Evolutionary conservation across 2,888 invertebrate genomes (phyloP).

Genomic region (Temnothorax rugatulus): DNA sequence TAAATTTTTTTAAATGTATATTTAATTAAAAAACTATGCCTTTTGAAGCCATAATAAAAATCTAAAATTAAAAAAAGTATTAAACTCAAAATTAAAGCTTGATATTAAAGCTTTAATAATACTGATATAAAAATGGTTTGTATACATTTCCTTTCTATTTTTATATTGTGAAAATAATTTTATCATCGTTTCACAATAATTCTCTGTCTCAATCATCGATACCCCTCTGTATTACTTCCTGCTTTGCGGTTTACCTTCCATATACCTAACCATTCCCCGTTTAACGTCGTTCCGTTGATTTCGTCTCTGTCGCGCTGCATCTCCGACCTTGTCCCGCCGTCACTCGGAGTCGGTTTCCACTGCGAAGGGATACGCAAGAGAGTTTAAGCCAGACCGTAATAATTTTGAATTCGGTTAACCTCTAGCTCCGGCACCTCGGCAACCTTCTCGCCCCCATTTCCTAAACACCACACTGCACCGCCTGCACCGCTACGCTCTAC

Average conservation of each 20-base stretch:
- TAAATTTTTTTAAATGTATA: not conserved
- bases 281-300: conserved; percentile 33
- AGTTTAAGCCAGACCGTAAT: conserved; percentile 75
- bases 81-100: not conserved
- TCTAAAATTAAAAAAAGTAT: not conserved
- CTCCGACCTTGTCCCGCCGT: conserved; percentile 20
- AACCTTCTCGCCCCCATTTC: conserved; percentile 65
- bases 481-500: conserved; percentile 50
- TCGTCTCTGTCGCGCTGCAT: conserved; percentile 10
- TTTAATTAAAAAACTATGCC: not conserved
- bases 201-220: conserved; percentile 27
- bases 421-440: conserved; percentile 66
- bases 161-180: not conserved
- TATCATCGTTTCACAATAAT: conserved; percentile 34
- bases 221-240: conserved; percentile 39
- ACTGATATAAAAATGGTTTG: not conserved
- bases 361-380: conserved; percentile 57
- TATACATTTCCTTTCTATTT: not conserved
- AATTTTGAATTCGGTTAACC: conserved; percentile 78
- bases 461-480: conserved; percentile 43
- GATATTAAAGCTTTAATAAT: not conserved
- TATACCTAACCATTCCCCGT: not conserved
- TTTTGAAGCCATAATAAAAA: not conserved
- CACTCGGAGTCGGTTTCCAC: conserved; percentile 40
- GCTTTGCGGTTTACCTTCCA: conserved; percentile 34